Conservation (phyloP, 2,113 vertebrate genomes). For the Mormyrus iriodes region DNA sequence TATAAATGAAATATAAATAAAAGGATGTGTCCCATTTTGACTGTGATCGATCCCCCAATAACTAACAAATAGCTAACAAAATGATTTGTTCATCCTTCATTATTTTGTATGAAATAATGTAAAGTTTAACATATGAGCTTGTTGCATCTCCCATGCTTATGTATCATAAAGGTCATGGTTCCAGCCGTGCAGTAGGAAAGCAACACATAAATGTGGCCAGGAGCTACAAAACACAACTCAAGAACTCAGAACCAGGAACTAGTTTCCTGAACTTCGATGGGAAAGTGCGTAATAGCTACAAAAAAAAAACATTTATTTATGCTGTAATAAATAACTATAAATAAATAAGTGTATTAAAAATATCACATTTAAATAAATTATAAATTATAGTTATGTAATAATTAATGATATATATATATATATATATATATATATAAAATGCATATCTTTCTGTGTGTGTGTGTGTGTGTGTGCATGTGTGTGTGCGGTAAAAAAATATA, state of each 20-base stretch:
- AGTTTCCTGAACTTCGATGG: neutral
- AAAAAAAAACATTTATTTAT: neutral
- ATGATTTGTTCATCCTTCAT: neutral
- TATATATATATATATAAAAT: neutral
- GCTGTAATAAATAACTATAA: neutral
- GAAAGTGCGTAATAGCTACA: neutral
- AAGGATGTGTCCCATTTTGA: neutral
- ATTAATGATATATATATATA: neutral
- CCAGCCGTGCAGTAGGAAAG: neutral
- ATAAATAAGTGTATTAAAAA: neutral
- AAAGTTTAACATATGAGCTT: neutral
- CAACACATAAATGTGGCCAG: neutral
- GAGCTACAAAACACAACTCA: neutral
- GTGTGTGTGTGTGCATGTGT: neutral
- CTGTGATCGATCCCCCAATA: neutral
- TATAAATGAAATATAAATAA: neutral
- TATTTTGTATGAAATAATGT: neutral
- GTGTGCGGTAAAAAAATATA: neutral
- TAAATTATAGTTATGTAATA: neutral
- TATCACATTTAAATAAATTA: neutral
- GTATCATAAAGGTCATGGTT: neutral
- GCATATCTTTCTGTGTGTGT: neutral
- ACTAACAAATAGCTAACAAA: neutral
- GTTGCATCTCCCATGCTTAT: neutral
- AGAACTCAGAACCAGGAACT: neutral